Conservation (phyloP, 2,113 vertebrate species). For the Tor tambroides region DNA sequence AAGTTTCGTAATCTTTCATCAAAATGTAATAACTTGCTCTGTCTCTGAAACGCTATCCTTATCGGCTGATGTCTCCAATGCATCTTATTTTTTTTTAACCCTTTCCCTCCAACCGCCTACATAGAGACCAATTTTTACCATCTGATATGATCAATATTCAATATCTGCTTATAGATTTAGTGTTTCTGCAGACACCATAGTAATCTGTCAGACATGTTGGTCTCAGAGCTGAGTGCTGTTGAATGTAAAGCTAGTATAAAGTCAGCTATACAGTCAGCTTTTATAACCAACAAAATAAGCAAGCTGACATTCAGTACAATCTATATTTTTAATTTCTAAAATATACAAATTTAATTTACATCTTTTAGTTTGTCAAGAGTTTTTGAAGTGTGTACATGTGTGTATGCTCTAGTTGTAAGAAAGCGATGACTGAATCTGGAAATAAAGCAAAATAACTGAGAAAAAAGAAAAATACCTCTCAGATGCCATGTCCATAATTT, state of each 20-base stretch:
- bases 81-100: neutral
- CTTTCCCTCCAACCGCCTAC: neutral
- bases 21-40: neutral
- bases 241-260: neutral
- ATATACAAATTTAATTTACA: no score
- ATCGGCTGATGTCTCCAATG: neutral
- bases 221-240: neutral
- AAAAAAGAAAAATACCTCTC: no score
- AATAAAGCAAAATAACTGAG: no score
- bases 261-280: neutral
- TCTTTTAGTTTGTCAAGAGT: no score
- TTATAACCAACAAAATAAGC: neutral
- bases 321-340: no score
- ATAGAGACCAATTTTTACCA: neutral
- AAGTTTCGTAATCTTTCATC: neutral
- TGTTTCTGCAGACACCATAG: neutral
- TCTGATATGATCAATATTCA: neutral
- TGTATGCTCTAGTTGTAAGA: no score
- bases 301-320: no score
- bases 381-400: no score
- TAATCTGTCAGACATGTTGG: no score
- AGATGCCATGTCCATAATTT: no score
- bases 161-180: neutral
- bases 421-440: no score
- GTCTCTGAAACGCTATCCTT: neutral